These are phyloP conservation scores for Argynnis bischoffii DNA, from an alignment of 2,888 invertebrate species.

Conservation along the genomic window DNA sequence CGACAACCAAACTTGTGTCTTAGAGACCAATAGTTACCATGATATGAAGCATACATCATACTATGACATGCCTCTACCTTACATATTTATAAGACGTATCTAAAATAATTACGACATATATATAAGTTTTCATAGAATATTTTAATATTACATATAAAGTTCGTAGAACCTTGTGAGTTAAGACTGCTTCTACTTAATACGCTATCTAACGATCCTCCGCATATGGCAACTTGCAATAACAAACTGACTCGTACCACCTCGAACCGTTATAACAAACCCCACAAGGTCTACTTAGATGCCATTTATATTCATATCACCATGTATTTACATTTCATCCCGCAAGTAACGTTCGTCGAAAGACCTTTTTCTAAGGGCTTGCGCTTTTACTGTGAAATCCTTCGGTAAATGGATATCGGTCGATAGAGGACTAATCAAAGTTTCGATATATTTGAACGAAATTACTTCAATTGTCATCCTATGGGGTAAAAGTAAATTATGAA, in stretches of 20 bases:
- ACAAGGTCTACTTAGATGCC: conserved; percentile 67
- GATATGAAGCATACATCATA: too few relatives aligned
- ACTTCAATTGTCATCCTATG: neutral
- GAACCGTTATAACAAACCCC: conserved; percentile 50
- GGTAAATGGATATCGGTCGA: conserved; percentile 34
- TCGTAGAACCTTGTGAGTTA: neutral
- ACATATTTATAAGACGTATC: neutral
- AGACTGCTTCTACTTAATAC: conserved; percentile 10
- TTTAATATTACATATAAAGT: neutral
- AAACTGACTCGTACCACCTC: conserved; percentile 42
- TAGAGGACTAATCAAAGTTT: conserved; percentile 33
- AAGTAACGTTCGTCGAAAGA: conserved; percentile 53
- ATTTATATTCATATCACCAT: conserved; percentile 80
- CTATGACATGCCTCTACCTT: neutral
- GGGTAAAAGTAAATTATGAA: neutral
- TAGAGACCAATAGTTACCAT: too few relatives aligned
- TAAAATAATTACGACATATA: neutral
- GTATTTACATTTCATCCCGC: conserved; percentile 77
- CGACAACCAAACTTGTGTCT: too few relatives aligned
- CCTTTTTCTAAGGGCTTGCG: conserved; percentile 49
- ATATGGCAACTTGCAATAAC: conserved; percentile 43
- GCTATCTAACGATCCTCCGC: conserved; percentile 31
- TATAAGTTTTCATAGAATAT: too few relatives aligned
- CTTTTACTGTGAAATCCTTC: conserved; percentile 35
- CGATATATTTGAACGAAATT: conserved; percentile 7